These are phyloP conservation scores for Falco concolor DNA, from an alignment of 2,797 vertebrate genomes.

Conservation along the genomic window DNA sequence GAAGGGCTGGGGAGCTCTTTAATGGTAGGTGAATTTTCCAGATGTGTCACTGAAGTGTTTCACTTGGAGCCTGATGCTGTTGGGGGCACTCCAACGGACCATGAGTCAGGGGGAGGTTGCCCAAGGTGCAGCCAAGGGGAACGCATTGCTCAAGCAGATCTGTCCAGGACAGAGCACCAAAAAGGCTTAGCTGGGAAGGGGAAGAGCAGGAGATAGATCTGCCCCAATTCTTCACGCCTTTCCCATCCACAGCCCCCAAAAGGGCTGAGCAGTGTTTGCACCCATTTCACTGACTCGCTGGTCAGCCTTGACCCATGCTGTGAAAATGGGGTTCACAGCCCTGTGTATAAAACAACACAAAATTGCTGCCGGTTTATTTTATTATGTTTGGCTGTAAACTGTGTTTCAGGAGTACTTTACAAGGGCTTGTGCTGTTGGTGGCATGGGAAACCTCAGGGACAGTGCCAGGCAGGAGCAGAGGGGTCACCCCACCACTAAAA, in stretches of 20 bases:
- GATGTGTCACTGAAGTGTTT: not conserved
- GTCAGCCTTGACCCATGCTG: fast-evolving
- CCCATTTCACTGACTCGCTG: not conserved
- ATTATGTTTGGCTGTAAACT: not conserved
- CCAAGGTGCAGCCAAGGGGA: not conserved
- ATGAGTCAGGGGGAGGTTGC: conserved; percentile 17
- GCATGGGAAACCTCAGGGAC: fast-evolving
- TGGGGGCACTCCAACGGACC: not conserved
- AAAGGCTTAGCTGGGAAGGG: not conserved
- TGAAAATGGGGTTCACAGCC: not conserved
- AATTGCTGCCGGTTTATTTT: not conserved
- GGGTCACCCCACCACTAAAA: not conserved
- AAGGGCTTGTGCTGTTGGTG: not conserved
- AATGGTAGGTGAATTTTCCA: not conserved
- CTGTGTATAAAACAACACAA: not conserved
- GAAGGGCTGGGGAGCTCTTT: not conserved
- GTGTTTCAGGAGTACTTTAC: not conserved
- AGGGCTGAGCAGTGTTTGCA: not conserved
- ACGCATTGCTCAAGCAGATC: not conserved
- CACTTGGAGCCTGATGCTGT: not conserved
- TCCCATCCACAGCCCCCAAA: not conserved
- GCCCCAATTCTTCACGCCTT: not conserved
- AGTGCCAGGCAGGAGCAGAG: not conserved
- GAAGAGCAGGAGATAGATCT: not conserved
- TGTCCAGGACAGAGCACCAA: not conserved